Percentiles rank a stretch among this genome's conserved stretches.
phyloP scores from a whole-genome alignment of 2,113 vertebrate species.

The Dasyprocta punctata region DNA sequence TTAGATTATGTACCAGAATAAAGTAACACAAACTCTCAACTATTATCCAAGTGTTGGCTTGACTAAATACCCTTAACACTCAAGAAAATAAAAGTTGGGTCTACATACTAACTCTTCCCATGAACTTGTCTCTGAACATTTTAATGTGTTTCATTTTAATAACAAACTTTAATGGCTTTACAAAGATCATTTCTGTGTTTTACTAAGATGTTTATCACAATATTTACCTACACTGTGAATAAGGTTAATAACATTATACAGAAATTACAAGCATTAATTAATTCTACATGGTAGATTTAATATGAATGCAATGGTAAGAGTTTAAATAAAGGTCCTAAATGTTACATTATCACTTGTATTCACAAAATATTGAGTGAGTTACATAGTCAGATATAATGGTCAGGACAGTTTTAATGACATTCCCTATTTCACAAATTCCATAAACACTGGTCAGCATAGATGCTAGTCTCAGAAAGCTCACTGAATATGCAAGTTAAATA shows the following conservation, averaged over 20 bases:
- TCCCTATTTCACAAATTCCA: slow-evolving; percentile 23
- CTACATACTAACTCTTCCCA: slow-evolving; percentile 59
- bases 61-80: slow-evolving; percentile 53
- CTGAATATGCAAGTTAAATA: not conserved
- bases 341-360: not conserved
- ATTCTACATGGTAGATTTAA: slow-evolving; percentile 34
- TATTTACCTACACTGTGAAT: slow-evolving; percentile 53
- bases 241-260: slow-evolving; percentile 59
- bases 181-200: slow-evolving; percentile 53
- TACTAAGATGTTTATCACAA: slow-evolving; percentile 61
- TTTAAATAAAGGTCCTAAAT: slow-evolving; percentile 22
- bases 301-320: not conserved
- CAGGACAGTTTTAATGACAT: slow-evolving; percentile 15
- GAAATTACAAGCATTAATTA: slow-evolving; percentile 51
- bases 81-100: slow-evolving; percentile 56
- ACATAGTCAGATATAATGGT: not conserved
- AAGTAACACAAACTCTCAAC: slow-evolving; percentile 63
- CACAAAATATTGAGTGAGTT: slow-evolving; percentile 40
- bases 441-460: not conserved
- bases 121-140: slow-evolving; percentile 64
- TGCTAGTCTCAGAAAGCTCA: not conserved
- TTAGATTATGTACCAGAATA: slow-evolving; percentile 12
- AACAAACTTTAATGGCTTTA: slow-evolving; percentile 48
- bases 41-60: slow-evolving; percentile 29
- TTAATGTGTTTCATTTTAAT: slow-evolving; percentile 70